Evolutionary conservation across 2,888 invertebrate species (phyloP), one percentile per base, ranked within the genome.

Genomic region (Pristionchus fissidentatus): DNA sequence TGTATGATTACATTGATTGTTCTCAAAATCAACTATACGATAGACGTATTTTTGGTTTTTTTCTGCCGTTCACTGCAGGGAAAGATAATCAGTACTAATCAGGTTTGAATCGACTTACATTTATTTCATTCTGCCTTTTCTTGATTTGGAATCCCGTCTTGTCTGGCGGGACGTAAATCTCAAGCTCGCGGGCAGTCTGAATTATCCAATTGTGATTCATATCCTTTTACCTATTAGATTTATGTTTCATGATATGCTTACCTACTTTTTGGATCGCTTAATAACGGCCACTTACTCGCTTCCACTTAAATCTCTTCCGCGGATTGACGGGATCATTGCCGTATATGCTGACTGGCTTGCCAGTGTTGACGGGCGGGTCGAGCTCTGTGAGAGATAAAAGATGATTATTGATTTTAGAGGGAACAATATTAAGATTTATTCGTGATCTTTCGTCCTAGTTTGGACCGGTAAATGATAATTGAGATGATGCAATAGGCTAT

Each of bases 321-420:
- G 41, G 70, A 41, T 70, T 70, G 26, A 70, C 70, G 26, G 70
- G 70, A 41, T 70, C 70, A 5, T 70, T 70, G 38, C 70, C 70
- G 7, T 43, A 26, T 13, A 70, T 70, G 43, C 70, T 70, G 41
- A 70, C 70, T 41, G 43, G 41, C 4, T 38, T 7, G n/a, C 70
- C 70, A 26, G 41, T 38, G 43, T 70, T 70, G 41, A 15, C n/a
- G 13, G 38, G n/a, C 1, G 41, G 70, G 43, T 70, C 70, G 41
- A 70, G 70, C 41, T 70, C 70, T 70, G 43, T 41, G 26, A 70
- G 5, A 1, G 35, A 15, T n/a, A 15, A 13, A 15, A 38, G 8
- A 38, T 15, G 22, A 22, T 10, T 3, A 66, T 8, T 66, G 8
- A 35, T 15, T 15, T 15, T 55, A n/a, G 55, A 55, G 55, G 55